These are phyloP conservation scores for Brachystomella parvula DNA, from an alignment of 1,140 invertebrate genomes.

Conservation along the genomic window DNA sequence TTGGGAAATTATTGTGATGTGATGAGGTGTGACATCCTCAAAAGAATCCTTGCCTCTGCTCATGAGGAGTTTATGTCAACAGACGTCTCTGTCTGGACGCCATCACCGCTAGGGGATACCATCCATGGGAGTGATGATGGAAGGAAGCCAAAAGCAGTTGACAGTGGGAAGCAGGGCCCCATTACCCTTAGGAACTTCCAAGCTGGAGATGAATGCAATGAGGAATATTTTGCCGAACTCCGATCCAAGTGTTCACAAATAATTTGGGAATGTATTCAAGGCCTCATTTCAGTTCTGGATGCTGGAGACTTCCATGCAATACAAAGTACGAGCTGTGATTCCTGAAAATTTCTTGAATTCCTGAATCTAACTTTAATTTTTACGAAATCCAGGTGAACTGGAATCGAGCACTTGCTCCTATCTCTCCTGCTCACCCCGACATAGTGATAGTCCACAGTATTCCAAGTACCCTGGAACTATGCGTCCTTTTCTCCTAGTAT, in stretches of 20 bases:
- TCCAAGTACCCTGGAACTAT: conserved; percentile 27
- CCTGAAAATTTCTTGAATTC: too few relatives aligned
- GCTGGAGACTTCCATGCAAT: conserved; percentile 36
- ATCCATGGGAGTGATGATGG: not conserved
- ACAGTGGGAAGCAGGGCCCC: not conserved
- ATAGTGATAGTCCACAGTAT: conserved; percentile 27
- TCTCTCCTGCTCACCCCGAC: conserved; percentile 34
- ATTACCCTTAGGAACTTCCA: not conserved
- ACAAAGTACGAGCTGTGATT: too few relatives aligned
- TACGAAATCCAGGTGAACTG: conserved; percentile 26
- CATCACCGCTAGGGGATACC: conserved; percentile 16
- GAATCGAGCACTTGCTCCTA: conserved; percentile 36
- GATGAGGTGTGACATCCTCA: conserved; percentile 81
- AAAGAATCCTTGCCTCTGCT: conserved; percentile 25
- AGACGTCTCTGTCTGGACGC: conserved; percentile 36
- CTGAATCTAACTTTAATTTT: too few relatives aligned
- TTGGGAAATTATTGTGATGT: conserved; percentile 90
- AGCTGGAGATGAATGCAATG: conserved; percentile 26
- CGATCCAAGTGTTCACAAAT: conserved; percentile 30
- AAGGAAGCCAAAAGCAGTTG: not conserved
- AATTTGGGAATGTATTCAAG: conserved; percentile 36
- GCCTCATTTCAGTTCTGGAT: conserved; percentile 36
- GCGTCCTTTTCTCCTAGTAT: conserved; percentile 36
- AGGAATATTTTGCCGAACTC: conserved; percentile 32
- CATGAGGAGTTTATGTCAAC: conserved; percentile 34